Evolutionary conservation across 2,888 invertebrate genomes (phyloP), one percentile per base, ranked within the genome.

Genomic region (Priapulus caudatus): DNA sequence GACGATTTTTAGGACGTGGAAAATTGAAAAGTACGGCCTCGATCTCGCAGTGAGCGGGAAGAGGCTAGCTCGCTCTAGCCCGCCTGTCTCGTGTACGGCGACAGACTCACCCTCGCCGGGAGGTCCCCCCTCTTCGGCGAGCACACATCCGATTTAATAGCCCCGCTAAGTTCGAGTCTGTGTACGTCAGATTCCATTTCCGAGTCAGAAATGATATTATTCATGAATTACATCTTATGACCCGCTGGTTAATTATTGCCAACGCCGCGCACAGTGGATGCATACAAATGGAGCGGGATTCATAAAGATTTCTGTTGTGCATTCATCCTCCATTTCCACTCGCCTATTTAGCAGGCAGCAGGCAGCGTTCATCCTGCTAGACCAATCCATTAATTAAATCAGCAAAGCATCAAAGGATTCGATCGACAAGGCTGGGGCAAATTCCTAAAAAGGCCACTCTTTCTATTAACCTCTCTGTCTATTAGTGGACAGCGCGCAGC

Each of bases 171-270:
- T n/a, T n/a, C n/a, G n/a, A n/a, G n/a, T n/a, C n/a, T n/a, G n/a
- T n/a, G n/a, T n/a, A 33, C n/a, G 33, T 33, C 33, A 33, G 33
- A 33, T 33, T 33, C n/a, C 33, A 33, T 33, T 33, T 33, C 33
- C 33, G 10, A n/a, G 33, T 33, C n/a, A n/a, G 10, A 10, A n/a
- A 33, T 33, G 33, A 33, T 33, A 33, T 33, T 33, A 33, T 33
- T 33, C 33, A 33, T 33, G 33, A 33, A 33, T 33, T 33, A 33
- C 33, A 33, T 33, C 33, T 33, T 33, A 33, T 33, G 33, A 33
- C 33, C 33, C 33, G 33, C 33, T 33, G 33, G 33, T 33, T 33
- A 33, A 33, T 33, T 33, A 33, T 33, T 33, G 33, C 10, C 10
- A 33, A 33, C n/a, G 33, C 33, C n/a, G 10, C 10, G 10, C 33